Conservation (phyloP, 2,113 vertebrate genomes). For the Furnarius figulus region DNA sequence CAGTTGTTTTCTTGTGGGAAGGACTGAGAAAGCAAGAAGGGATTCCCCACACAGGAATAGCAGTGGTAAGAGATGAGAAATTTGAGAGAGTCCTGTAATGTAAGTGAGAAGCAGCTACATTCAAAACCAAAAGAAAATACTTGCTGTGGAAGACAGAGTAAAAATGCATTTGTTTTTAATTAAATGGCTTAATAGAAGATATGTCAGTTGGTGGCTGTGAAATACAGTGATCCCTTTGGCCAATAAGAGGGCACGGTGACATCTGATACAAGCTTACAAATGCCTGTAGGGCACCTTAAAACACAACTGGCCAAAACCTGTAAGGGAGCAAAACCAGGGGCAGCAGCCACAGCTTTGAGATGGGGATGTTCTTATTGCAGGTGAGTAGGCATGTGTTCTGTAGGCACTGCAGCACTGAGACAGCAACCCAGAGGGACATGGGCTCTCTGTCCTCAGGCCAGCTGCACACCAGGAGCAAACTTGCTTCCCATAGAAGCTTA, state of each 20-base stretch:
- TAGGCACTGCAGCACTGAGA: background rate
- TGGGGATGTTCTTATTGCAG: rapidly evolving
- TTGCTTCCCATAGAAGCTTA: background rate
- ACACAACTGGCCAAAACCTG: background rate
- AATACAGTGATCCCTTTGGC: background rate
- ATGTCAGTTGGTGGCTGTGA: background rate
- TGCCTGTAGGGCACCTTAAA: background rate
- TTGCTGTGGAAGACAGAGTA: background rate
- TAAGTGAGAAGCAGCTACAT: background rate
- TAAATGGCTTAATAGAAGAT: background rate
- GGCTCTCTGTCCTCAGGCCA: background rate
- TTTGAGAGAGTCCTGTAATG: background rate
- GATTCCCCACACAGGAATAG: background rate
- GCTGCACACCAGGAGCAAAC: background rate
- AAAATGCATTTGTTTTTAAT: background rate
- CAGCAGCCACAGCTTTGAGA: background rate
- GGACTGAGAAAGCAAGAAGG: background rate
- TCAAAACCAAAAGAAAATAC: background rate
- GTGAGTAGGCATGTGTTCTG: no score
- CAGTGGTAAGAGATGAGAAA: background rate
- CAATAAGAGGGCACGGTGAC: background rate
- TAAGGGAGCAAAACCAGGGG: background rate
- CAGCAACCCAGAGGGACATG: background rate
- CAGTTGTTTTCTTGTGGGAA: background rate
- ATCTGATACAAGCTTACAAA: background rate